Evolutionary conservation across 2,888 invertebrate species (phyloP).

Genomic region (Dynastes maya): DNA sequence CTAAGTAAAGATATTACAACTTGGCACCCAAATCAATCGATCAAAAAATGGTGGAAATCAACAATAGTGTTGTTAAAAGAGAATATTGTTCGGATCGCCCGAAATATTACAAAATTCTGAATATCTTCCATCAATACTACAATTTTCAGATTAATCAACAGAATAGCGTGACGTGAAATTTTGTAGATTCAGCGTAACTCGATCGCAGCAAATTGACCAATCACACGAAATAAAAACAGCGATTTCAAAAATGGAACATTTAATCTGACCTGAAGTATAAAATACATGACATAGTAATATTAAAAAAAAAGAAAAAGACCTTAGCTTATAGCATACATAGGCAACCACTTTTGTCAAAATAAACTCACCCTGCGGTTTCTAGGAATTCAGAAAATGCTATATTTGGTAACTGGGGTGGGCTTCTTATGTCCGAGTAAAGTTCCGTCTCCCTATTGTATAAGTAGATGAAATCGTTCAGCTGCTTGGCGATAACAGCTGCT

Average conservation of each 20-base stretch:
- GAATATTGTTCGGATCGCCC: too few species aligned
- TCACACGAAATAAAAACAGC: constrained; percentile 36
- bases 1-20: too few species aligned
- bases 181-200: background rate
- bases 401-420: constrained; percentile 74
- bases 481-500: constrained; percentile 88
- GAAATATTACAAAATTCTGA: too few species aligned
- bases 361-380: constrained; percentile 73
- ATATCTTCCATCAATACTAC: too few species aligned
- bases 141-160: too few species aligned
- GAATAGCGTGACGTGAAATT: too few species aligned
- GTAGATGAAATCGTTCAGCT: constrained; percentile 88
- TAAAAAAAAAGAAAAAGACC: constrained; percentile 19
- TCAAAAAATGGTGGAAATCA: too few species aligned
- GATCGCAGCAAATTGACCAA: background rate
- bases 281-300: constrained; percentile 35
- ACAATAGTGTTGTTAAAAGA: background rate
- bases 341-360: constrained; percentile 31
- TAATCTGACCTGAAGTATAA: constrained; percentile 43
- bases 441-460: constrained; percentile 89
- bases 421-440: constrained; percentile 80
- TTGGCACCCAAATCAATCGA: too few species aligned
- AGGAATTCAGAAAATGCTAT: constrained; percentile 76
- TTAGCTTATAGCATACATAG: background rate
- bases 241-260: constrained; percentile 43